Percentiles rank a stretch among this genome's conserved stretches.
phyloP scores from a whole-genome alignment of 2,888 invertebrate species.

The Cephonodes hylas region DNA sequence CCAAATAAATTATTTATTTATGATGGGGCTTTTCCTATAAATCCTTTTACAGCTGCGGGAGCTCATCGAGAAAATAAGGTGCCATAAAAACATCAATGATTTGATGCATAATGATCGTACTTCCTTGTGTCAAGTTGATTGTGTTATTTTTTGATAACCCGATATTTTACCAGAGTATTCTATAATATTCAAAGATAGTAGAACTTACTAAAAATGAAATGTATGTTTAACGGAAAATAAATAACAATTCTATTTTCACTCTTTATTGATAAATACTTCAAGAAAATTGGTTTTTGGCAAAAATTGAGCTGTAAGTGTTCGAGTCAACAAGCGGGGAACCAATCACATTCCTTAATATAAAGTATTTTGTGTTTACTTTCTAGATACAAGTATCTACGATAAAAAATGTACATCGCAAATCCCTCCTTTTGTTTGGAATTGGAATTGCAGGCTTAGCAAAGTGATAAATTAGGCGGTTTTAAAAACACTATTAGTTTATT shows the following conservation, averaged over 20 bases:
- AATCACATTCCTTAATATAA: background rate
- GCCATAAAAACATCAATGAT: background rate
- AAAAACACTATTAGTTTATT: conserved; percentile 12
- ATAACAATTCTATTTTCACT: background rate
- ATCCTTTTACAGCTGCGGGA: background rate
- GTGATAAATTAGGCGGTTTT: conserved; percentile 12
- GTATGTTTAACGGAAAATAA: conserved; percentile 11
- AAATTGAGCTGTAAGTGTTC: background rate
- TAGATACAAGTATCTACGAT: background rate
- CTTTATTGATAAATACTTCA: background rate
- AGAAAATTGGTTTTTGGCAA: background rate
- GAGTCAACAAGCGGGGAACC: conserved; percentile 1
- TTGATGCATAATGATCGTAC: background rate
- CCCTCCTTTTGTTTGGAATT: background rate
- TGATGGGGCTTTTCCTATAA: background rate
- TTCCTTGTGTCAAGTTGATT: background rate
- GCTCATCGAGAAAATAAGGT: background rate
- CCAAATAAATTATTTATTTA: background rate
- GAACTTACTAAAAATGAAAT: conserved; percentile 14
- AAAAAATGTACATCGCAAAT: background rate
- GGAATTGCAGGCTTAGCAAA: background rate
- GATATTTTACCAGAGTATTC: background rate
- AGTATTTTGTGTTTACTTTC: background rate
- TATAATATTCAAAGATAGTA: background rate
- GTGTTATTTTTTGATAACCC: background rate